Percentiles rank a stretch among this genome's conserved stretches.
Evolutionary conservation across 2,797 vertebrate genomes (phyloP).

Genomic region (Heliangelus exortis): DNA sequence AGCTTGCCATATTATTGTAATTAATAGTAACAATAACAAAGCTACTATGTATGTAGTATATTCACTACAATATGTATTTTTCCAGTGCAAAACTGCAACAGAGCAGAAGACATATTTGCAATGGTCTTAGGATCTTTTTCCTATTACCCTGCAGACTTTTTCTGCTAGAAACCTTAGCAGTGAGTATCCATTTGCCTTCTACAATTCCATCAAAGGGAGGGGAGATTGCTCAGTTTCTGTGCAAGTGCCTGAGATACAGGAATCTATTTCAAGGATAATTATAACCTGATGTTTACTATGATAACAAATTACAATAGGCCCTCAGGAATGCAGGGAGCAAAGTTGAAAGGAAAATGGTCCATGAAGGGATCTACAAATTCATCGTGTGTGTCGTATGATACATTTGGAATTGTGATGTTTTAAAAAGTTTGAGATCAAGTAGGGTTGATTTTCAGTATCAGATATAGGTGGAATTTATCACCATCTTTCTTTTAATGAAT

Average conservation of each 20-base stretch:
- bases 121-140: background rate
- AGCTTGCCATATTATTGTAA: background rate
- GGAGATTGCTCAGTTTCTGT: background rate
- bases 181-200: background rate
- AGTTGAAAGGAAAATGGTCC: background rate
- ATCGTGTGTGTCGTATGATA: background rate
- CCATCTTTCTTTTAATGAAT: conserved; percentile 20
- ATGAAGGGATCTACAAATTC: background rate
- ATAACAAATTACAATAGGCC: background rate
- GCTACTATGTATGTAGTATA: background rate
- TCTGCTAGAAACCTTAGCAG: background rate
- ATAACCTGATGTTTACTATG: conserved; percentile 14
- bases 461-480: conserved; percentile 39
- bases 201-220: background rate
- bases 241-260: background rate
- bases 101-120: background rate
- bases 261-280: conserved; percentile 19
- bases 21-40: background rate
- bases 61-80: background rate
- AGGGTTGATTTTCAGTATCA: conserved; percentile 14
- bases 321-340: conserved; percentile 1
- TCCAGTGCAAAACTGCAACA: background rate
- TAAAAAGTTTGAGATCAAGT: background rate
- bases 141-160: background rate
- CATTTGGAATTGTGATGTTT: conserved; percentile 28